Base-by-base conservation (phyloP, 2,888 invertebrate species). In the Calephelis perditalis region DNA sequence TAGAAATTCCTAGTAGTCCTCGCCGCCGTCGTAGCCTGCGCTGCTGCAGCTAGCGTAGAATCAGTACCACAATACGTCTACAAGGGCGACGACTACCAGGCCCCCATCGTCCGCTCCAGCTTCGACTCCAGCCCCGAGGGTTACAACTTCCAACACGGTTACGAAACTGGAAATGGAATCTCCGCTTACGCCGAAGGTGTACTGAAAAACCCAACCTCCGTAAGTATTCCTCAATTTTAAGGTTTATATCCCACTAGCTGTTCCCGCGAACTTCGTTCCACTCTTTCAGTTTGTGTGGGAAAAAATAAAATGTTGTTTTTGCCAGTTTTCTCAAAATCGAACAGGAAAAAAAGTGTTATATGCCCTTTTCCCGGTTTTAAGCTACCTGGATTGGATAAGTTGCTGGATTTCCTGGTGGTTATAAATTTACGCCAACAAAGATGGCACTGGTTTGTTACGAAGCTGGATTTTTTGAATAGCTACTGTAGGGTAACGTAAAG, bases 1-100 rank as follows among this genome's bases (percentile, higher is more conserved):
- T 36, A 54, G 52, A 54, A 54, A 54, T 54, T 54, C 52, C 36
- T 54, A 35, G 11, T 54, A n/a, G 52, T 54, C 36, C 52, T 54
- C 52, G 49, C 49, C 35, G 26, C 49, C 49, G 49, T 5, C 9
- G 49, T 52, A 26, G 49, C 49, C 49, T 52, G 49, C 49, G 10
- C 49, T 26, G 49, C 26, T 6, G 49, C 49, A 15, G 40, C 40
- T 8, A 7, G 7, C 6, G 8, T 40, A 10, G 52, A 35, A 26
- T 10, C 8, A 4, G 6, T 10, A 26, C 11, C 52, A 15, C 26
- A 52, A 52, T 35, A 52, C 6, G 7, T 7, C 11, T 54, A n/a
- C 36, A 54, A 36, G n/a, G 10, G 35, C 11, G 36, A 11, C 6
- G 52, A 54, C 5, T 1, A 2, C 3, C 11, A 54, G 1, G 36